Evolutionary conservation across 1,140 invertebrate genomes (phyloP).

Genomic region (Whitmania pigra): DNA sequence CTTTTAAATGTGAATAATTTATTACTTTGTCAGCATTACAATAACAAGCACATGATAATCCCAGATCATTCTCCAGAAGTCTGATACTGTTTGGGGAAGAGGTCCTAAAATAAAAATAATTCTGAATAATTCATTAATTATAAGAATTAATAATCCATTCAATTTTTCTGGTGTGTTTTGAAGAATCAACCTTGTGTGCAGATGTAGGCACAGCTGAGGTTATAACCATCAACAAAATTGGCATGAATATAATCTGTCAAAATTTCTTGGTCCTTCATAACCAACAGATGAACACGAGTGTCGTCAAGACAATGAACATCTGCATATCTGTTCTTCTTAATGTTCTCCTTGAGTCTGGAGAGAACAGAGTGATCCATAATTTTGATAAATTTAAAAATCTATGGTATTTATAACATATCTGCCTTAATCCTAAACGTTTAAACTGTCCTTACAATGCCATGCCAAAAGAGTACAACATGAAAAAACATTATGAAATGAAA

Average conservation of each 20-base stretch:
- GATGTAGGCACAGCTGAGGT: constrained; percentile 41
- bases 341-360: constrained; percentile 53
- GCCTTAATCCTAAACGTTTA: background rate
- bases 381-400: background rate
- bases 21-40: constrained; percentile 74
- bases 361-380: constrained; percentile 24
- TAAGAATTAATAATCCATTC: too few relatives aligned
- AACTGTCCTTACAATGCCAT: background rate
- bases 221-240: constrained; percentile 48
- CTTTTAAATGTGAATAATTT: background rate
- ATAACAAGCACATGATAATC: constrained; percentile 76
- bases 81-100: constrained; percentile 73
- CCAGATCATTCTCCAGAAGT: constrained; percentile 96
- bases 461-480: background rate
- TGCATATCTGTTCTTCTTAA: constrained; percentile 84
- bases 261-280: constrained; percentile 49
- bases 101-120: constrained; percentile 73
- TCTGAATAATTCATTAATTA: too few relatives aligned
- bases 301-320: constrained; percentile 93
- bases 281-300: constrained; percentile 68
- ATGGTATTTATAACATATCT: background rate
- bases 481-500: background rate
- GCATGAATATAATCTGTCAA: constrained; percentile 89
- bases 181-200: constrained; percentile 37
- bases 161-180: too few relatives aligned